phyloP scores from a whole-genome alignment of 2,113 vertebrate genomes.

The Ammodramus savannarum region DNA sequence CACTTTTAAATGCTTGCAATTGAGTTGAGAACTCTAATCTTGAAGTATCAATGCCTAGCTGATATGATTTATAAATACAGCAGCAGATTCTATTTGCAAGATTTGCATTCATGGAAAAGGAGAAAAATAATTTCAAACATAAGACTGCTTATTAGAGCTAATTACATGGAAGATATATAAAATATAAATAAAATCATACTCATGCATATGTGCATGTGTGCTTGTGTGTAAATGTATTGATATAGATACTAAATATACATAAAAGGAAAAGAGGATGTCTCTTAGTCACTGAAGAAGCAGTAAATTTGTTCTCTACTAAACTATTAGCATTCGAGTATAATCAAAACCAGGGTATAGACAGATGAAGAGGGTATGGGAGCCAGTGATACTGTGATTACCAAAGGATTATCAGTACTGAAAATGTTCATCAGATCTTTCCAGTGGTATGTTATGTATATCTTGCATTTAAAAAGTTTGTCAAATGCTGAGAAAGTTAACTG shows the following conservation, averaged over 20 bases:
- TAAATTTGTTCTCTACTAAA: background rate
- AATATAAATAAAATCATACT: background rate
- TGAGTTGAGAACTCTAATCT: background rate
- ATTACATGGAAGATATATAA: background rate
- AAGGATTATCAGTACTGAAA: background rate
- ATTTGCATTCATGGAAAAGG: background rate
- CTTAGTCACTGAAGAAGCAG: background rate
- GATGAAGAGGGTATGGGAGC: background rate
- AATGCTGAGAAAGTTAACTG: background rate
- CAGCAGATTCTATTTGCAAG: background rate
- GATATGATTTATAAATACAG: background rate
- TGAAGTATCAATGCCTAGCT: background rate
- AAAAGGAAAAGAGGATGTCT: background rate
- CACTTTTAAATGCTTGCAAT: background rate
- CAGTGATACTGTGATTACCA: background rate
- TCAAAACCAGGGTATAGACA: background rate
- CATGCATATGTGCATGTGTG: background rate
- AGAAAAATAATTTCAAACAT: background rate
- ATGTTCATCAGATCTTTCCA: background rate
- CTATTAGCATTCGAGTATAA: background rate
- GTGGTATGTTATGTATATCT: background rate
- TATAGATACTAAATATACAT: background rate
- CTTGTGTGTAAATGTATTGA: background rate
- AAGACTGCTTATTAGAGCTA: background rate
- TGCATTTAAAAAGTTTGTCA: background rate